Percentiles rank a stretch among this genome's conserved stretches.
phyloP scores from a whole-genome alignment of 2,888 invertebrate genomes.

The Hyposoter didymator region DNA sequence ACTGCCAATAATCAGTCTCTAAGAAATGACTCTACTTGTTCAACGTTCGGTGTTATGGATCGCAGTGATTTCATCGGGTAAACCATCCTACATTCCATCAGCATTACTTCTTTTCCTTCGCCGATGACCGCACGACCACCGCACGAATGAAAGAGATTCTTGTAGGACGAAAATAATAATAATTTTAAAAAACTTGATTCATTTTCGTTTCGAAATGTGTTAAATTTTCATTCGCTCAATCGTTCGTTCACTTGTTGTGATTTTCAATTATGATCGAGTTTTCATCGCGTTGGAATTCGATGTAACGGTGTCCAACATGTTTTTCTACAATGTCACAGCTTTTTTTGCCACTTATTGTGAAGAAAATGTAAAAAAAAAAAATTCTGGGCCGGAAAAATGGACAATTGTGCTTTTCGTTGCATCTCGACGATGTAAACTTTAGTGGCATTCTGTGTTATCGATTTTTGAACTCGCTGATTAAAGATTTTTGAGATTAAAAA shows the following conservation, averaged over 20 bases:
- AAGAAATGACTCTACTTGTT: slow-evolving; percentile 26
- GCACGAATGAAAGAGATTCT: background rate
- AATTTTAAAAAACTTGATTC: background rate
- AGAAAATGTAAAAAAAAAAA: too few species aligned
- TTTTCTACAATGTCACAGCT: too few species aligned
- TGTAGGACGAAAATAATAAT: background rate
- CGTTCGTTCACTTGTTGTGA: background rate
- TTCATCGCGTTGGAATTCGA: too few species aligned
- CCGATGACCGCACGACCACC: background rate
- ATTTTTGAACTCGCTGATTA: background rate
- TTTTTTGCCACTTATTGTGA: too few species aligned
- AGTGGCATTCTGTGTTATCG: background rate
- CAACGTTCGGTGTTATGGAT: slow-evolving; percentile 58
- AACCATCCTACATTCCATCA: slow-evolving; percentile 57
- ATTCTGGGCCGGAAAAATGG: too few species aligned
- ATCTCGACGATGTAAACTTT: too few species aligned
- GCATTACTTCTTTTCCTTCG: slow-evolving; percentile 48
- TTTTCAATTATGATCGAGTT: background rate
- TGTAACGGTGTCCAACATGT: too few species aligned
- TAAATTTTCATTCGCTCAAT: background rate
- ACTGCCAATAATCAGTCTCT: slow-evolving; percentile 27
- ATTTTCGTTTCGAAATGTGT: background rate
- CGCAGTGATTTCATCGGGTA: slow-evolving; percentile 65
- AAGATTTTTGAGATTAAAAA: too few species aligned
- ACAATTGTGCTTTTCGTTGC: too few species aligned